Evolutionary conservation across 2,113 vertebrate genomes (phyloP), one percentile per base, ranked within the genome.

Genomic region (Crotalus horridus): DNA sequence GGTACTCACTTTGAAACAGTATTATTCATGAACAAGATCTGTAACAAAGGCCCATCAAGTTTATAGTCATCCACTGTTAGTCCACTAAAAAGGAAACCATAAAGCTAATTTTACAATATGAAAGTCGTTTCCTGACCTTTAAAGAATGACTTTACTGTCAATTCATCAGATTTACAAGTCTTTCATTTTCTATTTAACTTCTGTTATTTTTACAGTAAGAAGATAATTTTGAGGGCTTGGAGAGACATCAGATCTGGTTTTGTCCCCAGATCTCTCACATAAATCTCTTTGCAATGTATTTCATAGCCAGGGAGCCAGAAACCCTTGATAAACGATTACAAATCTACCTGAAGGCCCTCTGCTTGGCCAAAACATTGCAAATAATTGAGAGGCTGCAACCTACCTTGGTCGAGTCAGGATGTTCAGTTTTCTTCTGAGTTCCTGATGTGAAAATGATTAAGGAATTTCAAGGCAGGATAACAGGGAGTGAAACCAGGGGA

Each of bases 21-120:
- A 96, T 99, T 99, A 97, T 99, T 99, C 96, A 98, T 97, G 95
- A 99, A 99, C 88, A 99, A 97, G 96, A 99, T 98, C 94, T 99
- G 99, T 93, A 99, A 96, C 92, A 99, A 97, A 39, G 99, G 99
- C 17, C 99, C 99, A 93, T 99, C 98, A 10, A 97, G 89, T 94
- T 98, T 98, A 92, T 98, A 96, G 95, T 98, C 98, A 87, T 98
- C 98, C 92, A 99, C 87, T 39, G 96, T 97, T 95, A 99, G 97
- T n/a, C 98, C 98, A 94, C 99, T 99, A 94, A 95, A 96, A 95
- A 46, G 96, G 95, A 21, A 87, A 93, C 46, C n/a, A 93, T 24
- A 90, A 93, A 23, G 7, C 24, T 89, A 81, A 46, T 26, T 13
- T 90, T 54, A 64, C 59, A 55, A 8, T 29, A 43, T 43, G 58